Base-by-base conservation (phyloP, 2,888 invertebrate species). In the Drosophila formosana region DNA sequence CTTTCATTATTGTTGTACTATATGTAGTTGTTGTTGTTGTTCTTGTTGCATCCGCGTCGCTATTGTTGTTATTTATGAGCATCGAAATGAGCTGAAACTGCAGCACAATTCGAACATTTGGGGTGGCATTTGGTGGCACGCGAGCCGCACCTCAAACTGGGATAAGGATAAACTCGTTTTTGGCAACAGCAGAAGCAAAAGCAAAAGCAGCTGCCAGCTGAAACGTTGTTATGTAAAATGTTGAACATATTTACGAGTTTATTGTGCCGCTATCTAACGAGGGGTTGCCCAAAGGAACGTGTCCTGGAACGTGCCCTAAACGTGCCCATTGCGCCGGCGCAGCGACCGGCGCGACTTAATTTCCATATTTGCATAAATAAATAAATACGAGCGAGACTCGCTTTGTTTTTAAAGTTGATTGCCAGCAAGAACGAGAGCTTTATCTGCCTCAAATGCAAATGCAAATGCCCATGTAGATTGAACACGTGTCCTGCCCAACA, bases 61-160 rank as follows among this genome's bases (percentile, higher is more conserved):
- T 56, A 71, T 82, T 82, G 71, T 79, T 72, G 79, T 88, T 81
- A 86, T 88, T 86, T 88, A 87, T 88, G 87, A 83, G 83, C 87
- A 80, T 75, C 75, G 81, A 82, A 82, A 86, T 82, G 82, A 82
- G 72, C 80, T 76, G 72, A 67, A 72, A 84, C 68, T 71, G 79
- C 75, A 73, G 49, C 56, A 67, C 74, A 57, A 70, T 43, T 52
- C 45, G 2, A 57, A 25, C 39, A 62, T 56, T 56, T 46, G 50
- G 70, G 75, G 64, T 60, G 64, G 57, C 41, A 56, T 23, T 66
- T 68, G 78, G 34, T 49, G 78, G 70, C 87, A 81, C 83, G 86
- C 85, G 83, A 78, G 53, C 53, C 57, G 8, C 46, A 47, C 51
- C 45, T 50, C 43, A 8, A 8, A 2, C 7, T 25, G 23, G 55